A percentile compares a stretch with the other conserved stretches of the same genome.
These are phyloP conservation scores for Heliocidaris tuberculata DNA, from an alignment of 35 echinoderm and acorn worm species.

Conservation along the genomic window DNA sequence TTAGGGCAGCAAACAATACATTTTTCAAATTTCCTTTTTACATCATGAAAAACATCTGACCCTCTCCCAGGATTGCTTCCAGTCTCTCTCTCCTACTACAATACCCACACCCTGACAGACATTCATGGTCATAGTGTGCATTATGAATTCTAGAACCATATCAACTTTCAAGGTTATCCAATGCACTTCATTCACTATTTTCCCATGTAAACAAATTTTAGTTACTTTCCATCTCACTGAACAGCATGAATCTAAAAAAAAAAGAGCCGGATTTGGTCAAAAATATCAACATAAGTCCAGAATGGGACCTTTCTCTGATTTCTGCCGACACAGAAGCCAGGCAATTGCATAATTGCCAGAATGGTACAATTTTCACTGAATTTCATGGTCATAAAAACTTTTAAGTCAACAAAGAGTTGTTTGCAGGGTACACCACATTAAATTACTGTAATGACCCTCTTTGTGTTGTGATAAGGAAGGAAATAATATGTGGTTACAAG, in stretches of 20 bases:
- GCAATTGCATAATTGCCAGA: neutral
- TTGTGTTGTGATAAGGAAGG: neutral
- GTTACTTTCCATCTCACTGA: neutral
- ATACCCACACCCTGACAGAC: neutral
- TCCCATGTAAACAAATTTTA: neutral
- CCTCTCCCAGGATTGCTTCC: neutral
- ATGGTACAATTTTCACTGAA: neutral
- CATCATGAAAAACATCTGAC: neutral
- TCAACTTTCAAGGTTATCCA: neutral
- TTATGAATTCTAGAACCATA: neutral
- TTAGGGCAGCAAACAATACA: neutral
- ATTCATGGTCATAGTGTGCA: neutral
- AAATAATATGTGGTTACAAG: neutral
- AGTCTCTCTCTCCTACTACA: neutral
- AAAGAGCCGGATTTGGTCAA: slow-evolving; percentile 4
- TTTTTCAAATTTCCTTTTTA: neutral
- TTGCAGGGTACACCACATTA: neutral
- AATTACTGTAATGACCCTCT: neutral
- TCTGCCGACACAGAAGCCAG: neutral
- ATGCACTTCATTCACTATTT: too few relatives aligned
- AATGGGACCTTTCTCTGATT: neutral
- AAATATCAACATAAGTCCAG: neutral
- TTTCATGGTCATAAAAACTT: neutral
- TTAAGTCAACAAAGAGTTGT: neutral
- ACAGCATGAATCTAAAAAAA: neutral